Conservation (phyloP, 2,888 invertebrate genomes). For the Dendrolimus houi region DNA sequence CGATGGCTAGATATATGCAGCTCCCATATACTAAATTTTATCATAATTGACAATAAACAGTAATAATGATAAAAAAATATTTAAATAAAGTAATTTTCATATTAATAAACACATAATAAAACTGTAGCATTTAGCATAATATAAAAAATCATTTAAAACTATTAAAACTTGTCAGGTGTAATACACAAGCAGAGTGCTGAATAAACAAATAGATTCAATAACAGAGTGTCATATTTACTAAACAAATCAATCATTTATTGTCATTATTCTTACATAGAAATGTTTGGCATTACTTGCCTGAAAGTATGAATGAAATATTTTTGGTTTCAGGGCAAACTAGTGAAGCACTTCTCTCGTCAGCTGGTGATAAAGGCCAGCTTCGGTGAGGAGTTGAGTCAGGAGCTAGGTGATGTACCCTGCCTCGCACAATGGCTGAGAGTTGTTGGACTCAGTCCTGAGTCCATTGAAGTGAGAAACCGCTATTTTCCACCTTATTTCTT, state of each 20-base stretch:
- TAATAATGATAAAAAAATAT: too few species aligned
- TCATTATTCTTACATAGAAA: background rate
- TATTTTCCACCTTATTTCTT: background rate
- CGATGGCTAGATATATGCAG: too few species aligned
- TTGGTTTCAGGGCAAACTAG: slow-evolving; percentile 87
- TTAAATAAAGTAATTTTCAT: too few species aligned
- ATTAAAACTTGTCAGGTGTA: background rate
- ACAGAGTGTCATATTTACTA: slow-evolving; percentile 12
- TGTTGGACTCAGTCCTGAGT: slow-evolving; percentile 86
- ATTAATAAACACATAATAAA: too few species aligned
- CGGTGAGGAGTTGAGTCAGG: slow-evolving; percentile 77
- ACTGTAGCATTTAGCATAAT: background rate
- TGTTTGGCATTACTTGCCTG: background rate
- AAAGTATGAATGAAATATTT: slow-evolving; percentile 4
- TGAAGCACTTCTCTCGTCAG: slow-evolving; percentile 94
- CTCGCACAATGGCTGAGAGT: slow-evolving; percentile 94
- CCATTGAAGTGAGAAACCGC: slow-evolving; percentile 66
- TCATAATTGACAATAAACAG: too few species aligned
- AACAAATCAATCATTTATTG: slow-evolving; percentile 12
- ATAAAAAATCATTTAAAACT: background rate
- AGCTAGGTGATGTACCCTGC: slow-evolving; percentile 85
- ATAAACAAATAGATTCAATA: background rate
- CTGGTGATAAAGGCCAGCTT: slow-evolving; percentile 90
- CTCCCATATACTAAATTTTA: too few species aligned
- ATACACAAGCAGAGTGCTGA: background rate